Base-by-base conservation (phyloP, 1,140 invertebrate genomes). In the Ladona fulva region DNA sequence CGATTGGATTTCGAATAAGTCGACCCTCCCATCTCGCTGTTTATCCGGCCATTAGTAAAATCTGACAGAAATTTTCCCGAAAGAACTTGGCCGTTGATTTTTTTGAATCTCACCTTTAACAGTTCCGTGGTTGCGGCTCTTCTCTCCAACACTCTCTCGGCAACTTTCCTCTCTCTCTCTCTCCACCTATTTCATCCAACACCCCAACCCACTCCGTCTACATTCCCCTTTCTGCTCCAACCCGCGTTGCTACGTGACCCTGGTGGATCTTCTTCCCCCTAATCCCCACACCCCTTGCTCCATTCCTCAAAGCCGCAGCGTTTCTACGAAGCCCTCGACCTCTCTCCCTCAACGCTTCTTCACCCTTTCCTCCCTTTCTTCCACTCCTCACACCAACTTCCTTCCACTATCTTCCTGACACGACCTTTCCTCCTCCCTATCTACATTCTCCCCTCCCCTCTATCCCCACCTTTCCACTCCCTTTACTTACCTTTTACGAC, bases 341-440 rank as follows among this genome's bases (percentile, higher is more conserved):
- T 22, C n/a, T 16, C 52, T 22, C 12, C 14, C 52, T 66, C 52
- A 22, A 22, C 1, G 12, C 16, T 52, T 52, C 19, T 52, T 19
- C 10, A 52, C 44, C 10, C 19, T 52, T 52, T 52, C 44, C 44
- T 19, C 44, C 10, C 44, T n/a, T n/a, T n/a, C 44, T 24, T 29
- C 24, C 42, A 52, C 16, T 79, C 75, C 77, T 14, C 74, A 73
- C 74, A 52, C 76, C 77, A 78, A 75, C 75, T 80, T 78, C 75
- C 75, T 29, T 29, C 25, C 24, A 76, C 75, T 19, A 24, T 19
- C 25, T 24, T 52, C 76, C 42, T 52, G 24, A 42, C 22, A 44
- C 76, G 76, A 42, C 42, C n/a, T 24, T 8, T 14, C 52, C 76
- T 42, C 76, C 12, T n/a, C 7, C 75, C 24, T 22, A n/a, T 19